Percentiles rank a stretch among this genome's conserved stretches.
Conservation (phyloP, 2,797 vertebrate species). For the Hydrocynus forskahlii region DNA sequence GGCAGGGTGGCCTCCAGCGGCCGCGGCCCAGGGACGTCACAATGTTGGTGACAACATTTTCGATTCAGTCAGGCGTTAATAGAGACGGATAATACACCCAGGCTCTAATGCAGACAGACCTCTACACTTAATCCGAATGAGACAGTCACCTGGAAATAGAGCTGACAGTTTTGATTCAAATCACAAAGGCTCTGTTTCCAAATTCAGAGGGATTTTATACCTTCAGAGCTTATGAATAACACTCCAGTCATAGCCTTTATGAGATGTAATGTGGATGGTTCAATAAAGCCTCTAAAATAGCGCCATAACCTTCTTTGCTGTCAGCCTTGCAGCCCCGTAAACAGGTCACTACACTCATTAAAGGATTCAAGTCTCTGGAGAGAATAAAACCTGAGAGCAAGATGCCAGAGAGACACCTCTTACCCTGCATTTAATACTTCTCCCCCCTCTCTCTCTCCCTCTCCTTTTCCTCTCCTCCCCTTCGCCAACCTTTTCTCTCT, state of each 20-base stretch:
- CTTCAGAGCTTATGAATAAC: conserved; percentile 20
- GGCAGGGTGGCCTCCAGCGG: too few species aligned
- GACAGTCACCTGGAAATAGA: conserved; percentile 2
- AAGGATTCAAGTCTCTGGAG: conserved; percentile 12
- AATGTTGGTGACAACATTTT: too few species aligned
- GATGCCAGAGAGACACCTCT: conserved; percentile 11
- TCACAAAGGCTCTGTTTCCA: background rate
- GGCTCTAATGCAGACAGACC: background rate
- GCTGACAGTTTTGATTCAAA: background rate
- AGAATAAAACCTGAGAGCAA: conserved; percentile 24
- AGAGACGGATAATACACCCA: too few species aligned
- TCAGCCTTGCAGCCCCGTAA: conserved; percentile 18
- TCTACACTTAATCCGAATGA: background rate
- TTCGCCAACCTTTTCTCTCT: background rate
- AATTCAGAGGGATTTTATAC: background rate
- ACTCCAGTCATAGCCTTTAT: background rate
- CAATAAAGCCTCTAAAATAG: conserved; percentile 32
- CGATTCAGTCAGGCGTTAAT: too few species aligned
- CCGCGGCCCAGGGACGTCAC: too few species aligned
- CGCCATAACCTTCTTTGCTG: conserved; percentile 18
- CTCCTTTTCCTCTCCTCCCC: conserved; percentile 16
- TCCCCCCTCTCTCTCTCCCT: conserved; percentile 41
- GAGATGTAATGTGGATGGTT: background rate
- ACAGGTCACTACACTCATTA: conserved; percentile 37
- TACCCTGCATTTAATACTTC: conserved; percentile 19